Base-by-base conservation (phyloP, 2,888 invertebrate species). In the Adelphocoris suturalis region DNA sequence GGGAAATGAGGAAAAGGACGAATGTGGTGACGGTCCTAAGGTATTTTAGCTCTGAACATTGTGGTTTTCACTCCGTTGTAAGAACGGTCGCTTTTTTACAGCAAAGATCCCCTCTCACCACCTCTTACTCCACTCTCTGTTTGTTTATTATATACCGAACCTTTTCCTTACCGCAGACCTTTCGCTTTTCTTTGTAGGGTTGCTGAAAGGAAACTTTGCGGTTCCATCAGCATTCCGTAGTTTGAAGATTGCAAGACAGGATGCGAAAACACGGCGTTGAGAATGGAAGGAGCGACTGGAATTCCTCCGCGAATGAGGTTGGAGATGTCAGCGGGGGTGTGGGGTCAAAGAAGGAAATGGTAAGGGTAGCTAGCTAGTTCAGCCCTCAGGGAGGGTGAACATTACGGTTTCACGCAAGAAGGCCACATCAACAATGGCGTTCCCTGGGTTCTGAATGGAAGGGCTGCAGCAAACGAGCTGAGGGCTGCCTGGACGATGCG, bases 351-450 rank as follows among this genome's bases (percentile, higher is more conserved):
- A 68, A 23, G 68, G 68, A 23, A 52, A 52, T 68, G 19, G 68
- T 23, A 27, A 68, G 68, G 68, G 68, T 68, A 23, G 19, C 68
- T 11, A 27, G 19, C 23, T 7, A 5, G 68, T 23, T 68, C 27
- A 68, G 68, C 5, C 23, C 68, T 68, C 27, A 23, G 68, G 68
- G 23, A 19, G 68, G 68, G 68, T 23, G 68, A 68, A 68, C 23
- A 68, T 68, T 68, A 68, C 68, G 68, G 68, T 68, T 68, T 68
- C 68, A 23, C 68, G 68, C 68, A 4, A 68, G 68, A 68, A 68
- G 68, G 27, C 68, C 23, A 57, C n/a, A 1, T 68, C 68, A 68
- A 68, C 68, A 68, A 68, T 68, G 68, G 68, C 68, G 23, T 9
- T 9, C 23, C 68, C 52, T 19, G 23, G 68, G 23, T 19, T 23